These are phyloP conservation scores for Ramphastos sulfuratus DNA, from an alignment of 2,113 vertebrate species.

Conservation along the genomic window DNA sequence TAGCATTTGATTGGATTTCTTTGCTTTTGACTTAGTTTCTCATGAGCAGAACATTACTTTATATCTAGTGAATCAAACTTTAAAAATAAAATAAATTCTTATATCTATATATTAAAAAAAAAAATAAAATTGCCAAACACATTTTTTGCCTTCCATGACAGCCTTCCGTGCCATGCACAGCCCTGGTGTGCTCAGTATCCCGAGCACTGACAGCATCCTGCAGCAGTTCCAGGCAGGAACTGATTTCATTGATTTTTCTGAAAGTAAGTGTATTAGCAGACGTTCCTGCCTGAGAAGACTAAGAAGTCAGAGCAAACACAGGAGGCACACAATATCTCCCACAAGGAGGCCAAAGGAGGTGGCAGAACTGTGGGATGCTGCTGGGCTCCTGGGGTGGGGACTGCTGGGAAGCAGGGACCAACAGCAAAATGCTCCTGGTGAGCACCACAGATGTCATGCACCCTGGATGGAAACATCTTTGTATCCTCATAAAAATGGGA, in stretches of 20 bases:
- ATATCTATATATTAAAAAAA: too few relatives aligned
- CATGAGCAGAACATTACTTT: background rate
- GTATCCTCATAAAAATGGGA: background rate
- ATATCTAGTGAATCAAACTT: background rate
- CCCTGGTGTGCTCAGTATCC: background rate
- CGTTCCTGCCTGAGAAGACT: background rate
- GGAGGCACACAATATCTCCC: rapidly evolving
- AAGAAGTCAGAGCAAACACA: background rate
- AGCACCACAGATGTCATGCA: background rate
- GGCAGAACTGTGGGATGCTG: background rate
- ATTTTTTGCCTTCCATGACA: background rate
- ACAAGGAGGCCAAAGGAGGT: background rate
- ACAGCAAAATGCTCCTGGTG: background rate
- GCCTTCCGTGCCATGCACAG: rapidly evolving
- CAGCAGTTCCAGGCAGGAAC: background rate
- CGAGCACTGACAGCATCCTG: background rate
- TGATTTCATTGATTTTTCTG: background rate
- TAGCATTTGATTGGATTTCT: background rate
- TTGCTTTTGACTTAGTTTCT: background rate
- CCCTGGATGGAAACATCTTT: background rate
- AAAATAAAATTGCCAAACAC: background rate
- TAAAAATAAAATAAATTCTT: background rate
- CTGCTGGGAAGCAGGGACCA: background rate
- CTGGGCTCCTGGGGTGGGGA: background rate
- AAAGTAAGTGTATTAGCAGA: background rate